Evolutionary conservation across 2,888 invertebrate species (phyloP).

Genomic region (Eupithecia subfuscata): DNA sequence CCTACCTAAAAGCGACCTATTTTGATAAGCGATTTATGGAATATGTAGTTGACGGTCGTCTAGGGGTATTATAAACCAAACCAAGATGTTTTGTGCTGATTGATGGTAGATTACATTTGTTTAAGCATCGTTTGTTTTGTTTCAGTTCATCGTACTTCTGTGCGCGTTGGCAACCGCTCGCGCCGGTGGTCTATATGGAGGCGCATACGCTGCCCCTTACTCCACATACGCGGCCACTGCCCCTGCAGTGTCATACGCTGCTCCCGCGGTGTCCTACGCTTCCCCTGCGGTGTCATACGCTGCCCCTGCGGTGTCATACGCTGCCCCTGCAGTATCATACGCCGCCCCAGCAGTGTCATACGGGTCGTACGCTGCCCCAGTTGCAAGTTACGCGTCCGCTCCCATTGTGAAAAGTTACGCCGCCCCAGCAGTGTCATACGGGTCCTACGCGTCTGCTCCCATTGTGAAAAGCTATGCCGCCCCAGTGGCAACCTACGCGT

Average conservation of each 20-base stretch:
- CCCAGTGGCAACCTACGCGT: conserved; percentile 51
- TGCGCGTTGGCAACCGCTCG: conserved; percentile 82
- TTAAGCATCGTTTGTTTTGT: conserved; percentile 40
- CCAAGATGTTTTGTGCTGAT: background rate
- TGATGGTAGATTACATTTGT: background rate
- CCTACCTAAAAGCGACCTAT: background rate
- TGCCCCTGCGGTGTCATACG: conserved; percentile 54
- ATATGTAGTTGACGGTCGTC: background rate
- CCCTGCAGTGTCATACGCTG: conserved; percentile 37
- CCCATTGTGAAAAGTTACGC: conserved; percentile 42
- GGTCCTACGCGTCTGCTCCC: conserved; percentile 50
- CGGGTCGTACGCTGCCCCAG: conserved; percentile 45
- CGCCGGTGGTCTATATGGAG: conserved; percentile 78
- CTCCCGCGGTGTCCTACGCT: conserved; percentile 35
- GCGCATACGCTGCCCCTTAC: conserved; percentile 55
- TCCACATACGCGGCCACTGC: conserved; percentile 58
- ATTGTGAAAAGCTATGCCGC: conserved; percentile 55
- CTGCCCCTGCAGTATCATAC: conserved; percentile 51
- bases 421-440: conserved; percentile 53
- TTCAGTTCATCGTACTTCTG: conserved; percentile 81
- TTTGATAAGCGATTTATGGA: background rate
- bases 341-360: conserved; percentile 68
- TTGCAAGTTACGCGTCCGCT: conserved; percentile 44
- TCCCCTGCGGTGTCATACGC: conserved; percentile 36
- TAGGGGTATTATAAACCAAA: background rate